Percentiles rank a stretch among this genome's conserved stretches.
Evolutionary conservation across 2,797 vertebrate species (phyloP).

Genomic region (Phataginus tricuspis): DNA sequence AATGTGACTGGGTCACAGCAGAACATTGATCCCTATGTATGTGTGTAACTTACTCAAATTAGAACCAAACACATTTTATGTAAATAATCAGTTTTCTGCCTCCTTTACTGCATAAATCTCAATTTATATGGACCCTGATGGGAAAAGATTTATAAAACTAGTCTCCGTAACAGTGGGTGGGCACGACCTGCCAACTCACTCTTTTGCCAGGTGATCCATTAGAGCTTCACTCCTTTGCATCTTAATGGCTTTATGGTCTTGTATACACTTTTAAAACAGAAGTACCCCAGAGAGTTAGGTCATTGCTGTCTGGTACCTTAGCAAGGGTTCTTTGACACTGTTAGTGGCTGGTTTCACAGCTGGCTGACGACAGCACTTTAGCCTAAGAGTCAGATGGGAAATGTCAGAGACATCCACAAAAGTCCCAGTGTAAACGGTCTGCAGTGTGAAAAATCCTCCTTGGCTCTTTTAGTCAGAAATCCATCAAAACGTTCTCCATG

Average conservation of each 20-base stretch:
- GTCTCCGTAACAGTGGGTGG: neutral
- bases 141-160: neutral
- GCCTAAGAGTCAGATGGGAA: neutral
- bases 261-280: neutral
- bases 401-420: neutral
- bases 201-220: neutral
- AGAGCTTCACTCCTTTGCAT: neutral
- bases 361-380: neutral
- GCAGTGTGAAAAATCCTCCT: neutral
- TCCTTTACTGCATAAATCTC: neutral
- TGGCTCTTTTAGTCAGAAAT: slow-evolving; percentile 31
- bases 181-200: neutral
- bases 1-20: neutral
- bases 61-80: neutral
- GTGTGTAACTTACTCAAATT: neutral
- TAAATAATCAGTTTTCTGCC: neutral
- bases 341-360: neutral
- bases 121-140: neutral
- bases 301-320: neutral
- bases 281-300: neutral
- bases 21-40: neutral
- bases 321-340: neutral
- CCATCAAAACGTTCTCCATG: neutral
- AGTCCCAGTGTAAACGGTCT: neutral
- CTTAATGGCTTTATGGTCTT: neutral